phyloP scores from a whole-genome alignment of 2,113 vertebrate genomes.

The Rhynchopsitta pachyrhyncha region DNA sequence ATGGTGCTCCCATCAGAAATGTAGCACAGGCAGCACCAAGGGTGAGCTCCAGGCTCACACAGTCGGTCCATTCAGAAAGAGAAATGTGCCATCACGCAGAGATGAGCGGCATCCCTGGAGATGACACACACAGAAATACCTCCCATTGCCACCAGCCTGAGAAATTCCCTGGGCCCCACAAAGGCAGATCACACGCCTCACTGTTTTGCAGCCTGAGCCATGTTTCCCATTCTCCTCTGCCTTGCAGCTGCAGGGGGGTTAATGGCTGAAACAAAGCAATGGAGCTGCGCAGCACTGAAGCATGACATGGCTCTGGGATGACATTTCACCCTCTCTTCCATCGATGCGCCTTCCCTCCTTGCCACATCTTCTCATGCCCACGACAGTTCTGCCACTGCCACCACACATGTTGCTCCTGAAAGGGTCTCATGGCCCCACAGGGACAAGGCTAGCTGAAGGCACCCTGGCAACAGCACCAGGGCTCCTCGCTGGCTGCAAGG shows the following conservation, averaged over 20 bases:
- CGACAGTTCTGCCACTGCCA: not conserved
- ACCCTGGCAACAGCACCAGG: not conserved
- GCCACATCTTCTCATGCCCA: not conserved
- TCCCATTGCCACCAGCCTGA: not conserved
- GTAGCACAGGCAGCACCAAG: not conserved
- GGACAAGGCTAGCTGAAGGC: not conserved
- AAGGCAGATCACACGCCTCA: not conserved
- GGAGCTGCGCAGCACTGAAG: rapidly evolving
- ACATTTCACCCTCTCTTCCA: not conserved
- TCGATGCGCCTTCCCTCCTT: not conserved
- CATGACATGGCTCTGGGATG: not conserved
- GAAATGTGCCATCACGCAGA: not conserved
- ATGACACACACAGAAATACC: not conserved
- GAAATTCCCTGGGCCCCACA: not conserved
- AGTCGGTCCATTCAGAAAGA: not conserved
- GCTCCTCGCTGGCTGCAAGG: not conserved
- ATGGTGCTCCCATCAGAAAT: rapidly evolving
- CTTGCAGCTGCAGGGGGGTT: not conserved
- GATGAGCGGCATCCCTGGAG: not conserved
- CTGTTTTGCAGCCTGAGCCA: rapidly evolving
- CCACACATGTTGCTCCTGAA: rapidly evolving
- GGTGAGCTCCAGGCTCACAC: not conserved
- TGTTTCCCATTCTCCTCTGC: rapidly evolving
- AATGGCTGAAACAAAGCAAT: not conserved
- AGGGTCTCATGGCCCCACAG: rapidly evolving